Conservation (phyloP, 1,140 invertebrate genomes). For the Melanaphis sacchari region DNA sequence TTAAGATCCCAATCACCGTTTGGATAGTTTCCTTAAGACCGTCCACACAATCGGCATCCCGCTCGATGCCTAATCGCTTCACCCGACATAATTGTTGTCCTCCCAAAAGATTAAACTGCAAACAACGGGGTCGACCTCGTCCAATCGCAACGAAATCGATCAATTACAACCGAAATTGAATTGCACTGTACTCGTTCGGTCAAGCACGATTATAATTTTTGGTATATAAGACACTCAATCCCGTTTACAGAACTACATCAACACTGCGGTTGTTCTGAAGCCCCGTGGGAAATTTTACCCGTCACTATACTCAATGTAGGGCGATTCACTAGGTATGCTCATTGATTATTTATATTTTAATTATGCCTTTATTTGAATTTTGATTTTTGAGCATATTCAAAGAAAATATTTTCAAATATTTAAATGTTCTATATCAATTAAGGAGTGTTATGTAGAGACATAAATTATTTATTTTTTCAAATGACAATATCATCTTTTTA, state of each 20-base stretch:
- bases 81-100: not conserved
- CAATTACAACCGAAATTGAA: constrained; percentile 28
- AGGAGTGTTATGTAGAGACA: not conserved
- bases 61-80: not conserved
- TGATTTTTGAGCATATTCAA: not conserved
- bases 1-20: not conserved
- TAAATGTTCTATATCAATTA: not conserved
- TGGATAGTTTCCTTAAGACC: not conserved
- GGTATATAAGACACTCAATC: not conserved
- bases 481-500: not conserved
- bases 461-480: not conserved
- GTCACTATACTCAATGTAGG: not conserved
- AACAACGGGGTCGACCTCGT: not conserved
- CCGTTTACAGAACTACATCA: not conserved
- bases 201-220: not conserved
- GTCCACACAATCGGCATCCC: not conserved
- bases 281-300: not conserved
- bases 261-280: not conserved
- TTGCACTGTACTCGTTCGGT: not conserved
- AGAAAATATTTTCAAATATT: not conserved
- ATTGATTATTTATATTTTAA: not conserved
- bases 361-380: not conserved
- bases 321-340: not conserved
- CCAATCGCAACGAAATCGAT: constrained; percentile 34
- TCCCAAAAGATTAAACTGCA: constrained; percentile 8